A percentile compares a stretch with the other conserved stretches of the same genome.
Evolutionary conservation across 2,797 vertebrate species (phyloP).

Genomic region (Alcedo quadribrachys): DNA sequence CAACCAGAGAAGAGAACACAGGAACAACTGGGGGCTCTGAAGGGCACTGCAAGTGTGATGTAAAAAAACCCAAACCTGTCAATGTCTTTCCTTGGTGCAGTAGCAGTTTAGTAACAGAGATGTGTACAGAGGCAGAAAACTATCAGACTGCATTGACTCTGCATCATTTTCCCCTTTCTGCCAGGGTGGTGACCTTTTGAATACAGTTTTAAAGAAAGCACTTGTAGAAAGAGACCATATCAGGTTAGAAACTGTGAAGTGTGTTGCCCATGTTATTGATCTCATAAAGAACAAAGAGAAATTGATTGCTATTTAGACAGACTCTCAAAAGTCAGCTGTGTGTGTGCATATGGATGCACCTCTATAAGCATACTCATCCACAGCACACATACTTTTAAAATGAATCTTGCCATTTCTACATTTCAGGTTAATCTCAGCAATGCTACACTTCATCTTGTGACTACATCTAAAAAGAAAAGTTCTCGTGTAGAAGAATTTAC

Average conservation of each 20-base stretch:
- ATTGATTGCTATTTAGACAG: background rate
- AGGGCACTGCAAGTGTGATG: slow-evolving; percentile 33
- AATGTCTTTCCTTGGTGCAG: slow-evolving; percentile 53
- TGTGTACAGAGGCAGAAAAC: slow-evolving; percentile 41
- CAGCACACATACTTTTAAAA: background rate
- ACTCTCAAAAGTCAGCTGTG: background rate
- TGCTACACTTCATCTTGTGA: background rate
- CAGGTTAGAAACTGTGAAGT: background rate
- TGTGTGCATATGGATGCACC: background rate
- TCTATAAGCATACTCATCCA: background rate
- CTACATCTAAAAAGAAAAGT: background rate
- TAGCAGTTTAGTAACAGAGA: slow-evolving; percentile 19
- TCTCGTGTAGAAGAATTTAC: background rate
- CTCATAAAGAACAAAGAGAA: background rate
- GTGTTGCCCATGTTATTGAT: background rate
- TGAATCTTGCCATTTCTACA: background rate
- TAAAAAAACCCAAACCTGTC: slow-evolving; percentile 41
- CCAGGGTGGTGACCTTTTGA: slow-evolving; percentile 6
- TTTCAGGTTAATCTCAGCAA: background rate
- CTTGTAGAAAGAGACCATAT: background rate
- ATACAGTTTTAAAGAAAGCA: background rate
- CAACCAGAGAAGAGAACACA: background rate
- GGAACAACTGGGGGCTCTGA: slow-evolving; percentile 12
- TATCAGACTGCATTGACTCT: slow-evolving; percentile 22
- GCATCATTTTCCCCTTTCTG: background rate